Base-by-base conservation (phyloP, 2,888 invertebrate species). In the Melipona bicolor region DNA sequence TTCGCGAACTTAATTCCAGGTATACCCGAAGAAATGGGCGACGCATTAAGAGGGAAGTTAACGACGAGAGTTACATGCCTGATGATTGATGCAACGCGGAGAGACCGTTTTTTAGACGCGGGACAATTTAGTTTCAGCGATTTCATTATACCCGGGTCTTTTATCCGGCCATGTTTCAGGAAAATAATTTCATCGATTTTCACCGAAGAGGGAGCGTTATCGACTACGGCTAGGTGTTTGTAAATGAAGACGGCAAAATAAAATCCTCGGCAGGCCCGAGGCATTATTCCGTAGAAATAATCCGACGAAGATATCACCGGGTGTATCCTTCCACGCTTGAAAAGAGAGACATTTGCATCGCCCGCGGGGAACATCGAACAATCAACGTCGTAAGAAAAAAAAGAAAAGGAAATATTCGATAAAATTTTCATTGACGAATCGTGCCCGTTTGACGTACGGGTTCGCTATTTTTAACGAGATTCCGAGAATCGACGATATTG, bases 281-380 rank as follows among this genome's bases (percentile, higher is more conserved):
- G 75, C 83, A 83, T 84, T 78, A 78, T 75, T 83, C 79, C 69
- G 49, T 56, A 54, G 79, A 75, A 79, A 83, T 84, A 76, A 83
- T 83, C 83, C 72, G 21, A 67, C 79, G 79, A 72, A 68, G 61
- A 24, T 75, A 79, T 68, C 74, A 59, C 21, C 74, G 70, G 73
- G 59, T 65, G 59, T 72, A 52, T 49, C 75, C 56, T 67, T 15
- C 49, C 13, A 15, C 19, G 56, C 2, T 61, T 49, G 50, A 68
- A 79, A 64, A 72, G 62, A 59, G 54, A 43, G 68, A 72, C 59
- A 76, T 79, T 83, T 79, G 68, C 73, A 79, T 79, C 62, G 83
- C 68, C 68, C 56, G 71, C 62, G 56, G 75, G 62, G 32, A 49
- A 17, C 43, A 21, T 61, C 62, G 71, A 70, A 72, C 74, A 56